Evolutionary conservation across 2,888 invertebrate species (phyloP), one percentile per base, ranked within the genome.

Genomic region (Cantharis flavilabris): DNA sequence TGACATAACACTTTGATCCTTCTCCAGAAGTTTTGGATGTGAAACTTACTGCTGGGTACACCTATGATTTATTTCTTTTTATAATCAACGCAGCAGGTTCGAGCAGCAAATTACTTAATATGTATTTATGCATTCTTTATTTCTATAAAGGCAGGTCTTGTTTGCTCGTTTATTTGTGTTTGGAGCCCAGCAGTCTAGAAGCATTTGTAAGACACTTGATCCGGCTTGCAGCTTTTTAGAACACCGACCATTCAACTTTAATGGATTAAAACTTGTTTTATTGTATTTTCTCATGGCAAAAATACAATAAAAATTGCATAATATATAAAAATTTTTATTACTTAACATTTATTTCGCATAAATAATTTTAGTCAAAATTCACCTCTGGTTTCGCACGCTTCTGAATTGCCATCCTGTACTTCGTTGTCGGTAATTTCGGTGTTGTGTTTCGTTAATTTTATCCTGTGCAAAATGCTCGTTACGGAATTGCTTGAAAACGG

Each of bases 381-480:
- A 82, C 86, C 85, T 73, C 82, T 82, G 73, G 84, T 86, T 81
- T 88, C 87, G 80, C 85, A 86, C 76, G 84, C 84, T 33, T 83
- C 85, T 9, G 76, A 83, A 84, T 87, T 86, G 49, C 76, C 80
- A 69, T 81, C 80, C 26, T 78, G 79, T 4, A 80, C 67, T 30
- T 83, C 76, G 23, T 78, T 76, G 49, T 69, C 69, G 4, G 13
- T 14, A 63, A 75, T 65, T 16, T 69, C 73, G 11, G 30, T 33
- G 67, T 69, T 72, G 33, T 76, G 76, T 23, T 62, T 28, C 5
- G 76, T 28, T 62, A 86, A 86, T 79, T 88, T 88, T 77, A 92
- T 89, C 70, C 89, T 88, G 83, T 92, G 92, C 81, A 90, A 84
- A 79, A 91, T 87, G 81, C 88, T 88, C 18, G 84, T 84, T 10